Base-by-base conservation (phyloP, 2,888 invertebrate genomes). In the Allophyes oxyacanthae region DNA sequence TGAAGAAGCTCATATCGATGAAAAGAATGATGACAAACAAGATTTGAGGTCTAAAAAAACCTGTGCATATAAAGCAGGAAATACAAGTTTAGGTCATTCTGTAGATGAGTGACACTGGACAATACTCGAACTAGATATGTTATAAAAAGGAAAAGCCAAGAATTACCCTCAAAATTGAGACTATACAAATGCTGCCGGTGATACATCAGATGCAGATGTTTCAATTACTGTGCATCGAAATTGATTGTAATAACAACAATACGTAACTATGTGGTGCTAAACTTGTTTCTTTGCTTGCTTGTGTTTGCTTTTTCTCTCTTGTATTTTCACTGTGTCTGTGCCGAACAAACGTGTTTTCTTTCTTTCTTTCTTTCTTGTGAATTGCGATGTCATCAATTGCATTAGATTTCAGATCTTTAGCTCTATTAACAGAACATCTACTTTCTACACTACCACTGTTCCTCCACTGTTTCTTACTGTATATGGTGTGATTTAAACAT, bases 51-150 rank as follows among this genome's bases (percentile, higher is more conserved):
- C 30, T 11, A 65, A 69, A 73, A 63, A 66, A 57, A 28, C 42
- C 34, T 42, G 36, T 33, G 43, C 37, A 55, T 49, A 45, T 50
- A 25, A 49, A 70, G 45, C 72, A 70, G 57, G 74, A 67, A 72
- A 72, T 70, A 58, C 73, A 25, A 43, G 72, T 73, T 70, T 50
- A 44, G 44, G 46, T 44, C 53, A 52, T n/a, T 41, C 11, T 32
- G 41, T 32, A 55, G 54, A 64, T 72, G 74, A 72, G 73, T 72
- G 72, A 45, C 54, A 52, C 52, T 36, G 43, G 38, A 54, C 46
- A n/a, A 59, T 34, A 50, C 50, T 28, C 13, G 36, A 50, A 40
- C 32, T 46, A 50, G 43, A 36, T 53, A 30, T 4, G 1, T 8
- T 26, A 53, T 41, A 53, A 40, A 42, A 26, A 52, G 28, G 36